Base-by-base conservation (phyloP, 2,113 vertebrate species). In the Notiomystis cincta region DNA sequence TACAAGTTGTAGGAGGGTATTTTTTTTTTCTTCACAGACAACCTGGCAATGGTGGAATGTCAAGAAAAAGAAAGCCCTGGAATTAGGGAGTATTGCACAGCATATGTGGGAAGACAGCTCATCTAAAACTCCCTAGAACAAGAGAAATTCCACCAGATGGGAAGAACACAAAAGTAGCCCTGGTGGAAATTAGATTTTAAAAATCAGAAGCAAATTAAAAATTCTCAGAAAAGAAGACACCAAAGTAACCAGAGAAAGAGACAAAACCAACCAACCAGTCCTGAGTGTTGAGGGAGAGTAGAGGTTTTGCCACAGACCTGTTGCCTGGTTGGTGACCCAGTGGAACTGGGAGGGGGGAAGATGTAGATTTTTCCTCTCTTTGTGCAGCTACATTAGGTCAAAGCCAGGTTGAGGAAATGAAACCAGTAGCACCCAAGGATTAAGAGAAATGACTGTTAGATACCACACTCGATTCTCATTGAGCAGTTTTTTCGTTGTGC, bases 291-390 rank as follows among this genome's bases (percentile, higher is more conserved):
- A 62, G 11, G 2, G 6, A n/a, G 11, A 12, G 28, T 2, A 50
- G 13, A 89, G 15, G 24, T 48, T 89, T 82, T 79, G 37, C 33
- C 28, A 42, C 47, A 80, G 81, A 48, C 8, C 10, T 53, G 24
- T 66, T 61, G 21, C 14, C 28, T 73, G 31, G 22, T 11, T 65
- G 65, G 56, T 51, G 37, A 27, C 14, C 13, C 24, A 56, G 21
- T 15, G 15, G 48, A 77, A 47, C 0, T 37, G 23, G 1, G 11
- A 3, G 7, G 7, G 22, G 18, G 7, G 4, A 51, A 73, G 19
- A 57, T 10, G 9, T 1, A 48, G 16, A 23, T n/a, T n/a, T 37
- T 23, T 18, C 12, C 3, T 11, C 3, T 6, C 28, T 40, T 60
- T 20, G 40, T 3, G 8, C 25, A 82, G 17, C 30, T 82, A 51